Percentiles rank a stretch among this genome's conserved stretches.
Evolutionary conservation across 2,888 invertebrate species (phyloP).

Genomic region (Drepanosiphum platanoidis): DNA sequence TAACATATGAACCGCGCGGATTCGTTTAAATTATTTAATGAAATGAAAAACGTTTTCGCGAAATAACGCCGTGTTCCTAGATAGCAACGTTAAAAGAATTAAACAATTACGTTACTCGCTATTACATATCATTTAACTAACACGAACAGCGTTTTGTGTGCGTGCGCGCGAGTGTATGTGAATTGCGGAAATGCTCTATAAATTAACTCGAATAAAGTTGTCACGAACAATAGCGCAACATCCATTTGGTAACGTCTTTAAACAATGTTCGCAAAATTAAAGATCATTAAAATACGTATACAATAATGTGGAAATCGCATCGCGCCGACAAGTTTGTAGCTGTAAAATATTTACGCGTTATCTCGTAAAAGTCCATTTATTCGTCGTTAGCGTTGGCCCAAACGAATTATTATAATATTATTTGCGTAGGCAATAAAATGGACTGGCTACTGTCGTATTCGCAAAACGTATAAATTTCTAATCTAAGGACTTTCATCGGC

Average conservation of each 20-base stretch:
- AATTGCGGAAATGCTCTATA: constrained; percentile 35
- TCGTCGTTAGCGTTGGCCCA: no score
- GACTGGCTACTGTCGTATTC: no score
- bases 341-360: no score
- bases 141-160: neutral
- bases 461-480: no score
- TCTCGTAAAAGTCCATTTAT: no score
- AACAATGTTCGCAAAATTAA: no score
- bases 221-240: neutral
- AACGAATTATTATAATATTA: no score
- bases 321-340: no score
- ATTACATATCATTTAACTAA: constrained; percentile 31
- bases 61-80: neutral
- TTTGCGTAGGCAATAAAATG: no score
- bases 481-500: no score
- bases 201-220: constrained; percentile 4
- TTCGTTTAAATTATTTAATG: neutral
- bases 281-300: neutral
- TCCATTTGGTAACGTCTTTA: neutral
- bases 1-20: neutral
- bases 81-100: neutral
- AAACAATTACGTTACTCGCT: neutral
- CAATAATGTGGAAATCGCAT: no score
- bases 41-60: neutral
- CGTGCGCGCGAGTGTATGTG: no score